Evolutionary conservation across 1,140 invertebrate species (phyloP).

Genomic region (Meloidogyne chitwoodi): DNA sequence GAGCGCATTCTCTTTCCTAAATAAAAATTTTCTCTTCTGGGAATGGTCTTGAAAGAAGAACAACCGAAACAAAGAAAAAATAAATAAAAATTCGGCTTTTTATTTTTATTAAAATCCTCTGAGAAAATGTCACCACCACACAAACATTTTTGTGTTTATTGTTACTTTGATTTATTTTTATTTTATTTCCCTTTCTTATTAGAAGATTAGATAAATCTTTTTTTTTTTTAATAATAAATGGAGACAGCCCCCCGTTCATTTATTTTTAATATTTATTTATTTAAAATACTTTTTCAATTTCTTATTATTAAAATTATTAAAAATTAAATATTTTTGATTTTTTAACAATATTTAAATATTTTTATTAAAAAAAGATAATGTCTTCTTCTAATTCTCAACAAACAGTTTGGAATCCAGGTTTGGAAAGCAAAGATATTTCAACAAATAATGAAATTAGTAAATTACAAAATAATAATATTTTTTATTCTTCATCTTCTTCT

Average conservation of each 20-base stretch:
- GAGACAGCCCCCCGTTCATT: too few relatives aligned
- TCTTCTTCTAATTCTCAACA: not conserved
- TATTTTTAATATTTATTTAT: too few relatives aligned
- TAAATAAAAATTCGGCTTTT: not conserved
- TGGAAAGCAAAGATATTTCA: not conserved
- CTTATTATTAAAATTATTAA: too few relatives aligned
- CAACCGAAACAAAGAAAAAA: not conserved
- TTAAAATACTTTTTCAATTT: too few relatives aligned
- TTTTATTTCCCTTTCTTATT: not conserved
- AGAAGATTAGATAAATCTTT: not conserved
- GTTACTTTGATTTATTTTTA: not conserved
- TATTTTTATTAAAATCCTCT: not conserved
- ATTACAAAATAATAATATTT: not conserved
- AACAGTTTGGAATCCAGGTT: not conserved
- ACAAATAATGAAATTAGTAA: not conserved
- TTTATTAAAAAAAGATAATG: not conserved
- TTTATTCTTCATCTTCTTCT: not conserved
- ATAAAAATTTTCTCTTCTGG: not conserved
- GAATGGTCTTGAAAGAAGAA: not conserved
- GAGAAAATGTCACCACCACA: not conserved
- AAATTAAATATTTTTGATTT: too few relatives aligned
- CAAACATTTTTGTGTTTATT: not conserved
- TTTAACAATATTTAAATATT: not conserved
- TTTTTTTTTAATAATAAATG: not conserved
- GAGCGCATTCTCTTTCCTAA: not conserved